Percentiles rank a stretch among this genome's conserved stretches.
Evolutionary conservation across 1,140 invertebrate species (phyloP).

Genomic region (Magallana angulata): DNA sequence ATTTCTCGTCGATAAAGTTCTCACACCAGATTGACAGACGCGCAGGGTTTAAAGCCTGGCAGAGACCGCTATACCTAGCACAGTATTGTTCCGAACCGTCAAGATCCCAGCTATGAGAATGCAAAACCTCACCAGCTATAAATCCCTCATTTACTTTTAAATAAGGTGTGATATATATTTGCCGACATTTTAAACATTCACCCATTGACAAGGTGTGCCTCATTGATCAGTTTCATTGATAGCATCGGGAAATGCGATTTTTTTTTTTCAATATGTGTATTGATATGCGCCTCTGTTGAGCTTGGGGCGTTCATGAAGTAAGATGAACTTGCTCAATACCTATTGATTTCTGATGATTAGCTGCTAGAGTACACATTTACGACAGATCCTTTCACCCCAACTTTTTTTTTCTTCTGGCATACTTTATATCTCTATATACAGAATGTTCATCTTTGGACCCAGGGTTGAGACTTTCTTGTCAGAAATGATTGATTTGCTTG

Average conservation of each 20-base stretch:
- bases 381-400: not conserved
- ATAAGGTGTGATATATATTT: conserved; percentile 24
- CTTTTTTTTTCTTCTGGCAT: not conserved
- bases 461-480: too few species aligned
- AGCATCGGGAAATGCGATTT: not conserved
- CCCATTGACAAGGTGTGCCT: not conserved
- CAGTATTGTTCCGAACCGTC: not conserved
- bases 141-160: conserved; percentile 29
- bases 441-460: too few species aligned
- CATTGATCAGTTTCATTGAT: not conserved
- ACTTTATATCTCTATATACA: not conserved
- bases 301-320: not conserved
- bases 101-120: not conserved
- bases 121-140: not conserved
- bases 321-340: not conserved
- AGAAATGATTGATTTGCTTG: too few species aligned
- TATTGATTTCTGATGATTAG: not conserved
- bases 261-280: not conserved
- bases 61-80: not conserved
- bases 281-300: not conserved
- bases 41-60: not conserved
- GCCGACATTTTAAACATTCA: not conserved
- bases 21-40: conserved; percentile 13
- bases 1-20: conserved; percentile 25
- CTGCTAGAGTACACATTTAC: conserved; percentile 2